Evolutionary conservation across 2,888 invertebrate genomes (phyloP), one percentile per base, ranked within the genome.

Genomic region (Hydriomena furcata): DNA sequence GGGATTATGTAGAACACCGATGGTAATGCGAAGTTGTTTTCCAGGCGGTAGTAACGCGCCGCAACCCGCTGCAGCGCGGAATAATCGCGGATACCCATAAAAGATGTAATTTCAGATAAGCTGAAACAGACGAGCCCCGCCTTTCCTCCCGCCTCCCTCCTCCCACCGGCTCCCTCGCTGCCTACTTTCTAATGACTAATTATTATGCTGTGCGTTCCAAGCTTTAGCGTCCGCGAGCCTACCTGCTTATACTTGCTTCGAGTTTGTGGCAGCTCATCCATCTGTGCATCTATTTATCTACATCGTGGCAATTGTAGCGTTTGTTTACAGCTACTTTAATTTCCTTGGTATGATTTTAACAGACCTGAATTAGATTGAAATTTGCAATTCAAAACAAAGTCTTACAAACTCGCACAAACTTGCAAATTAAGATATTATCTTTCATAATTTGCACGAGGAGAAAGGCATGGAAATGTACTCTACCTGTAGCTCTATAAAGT

Each of bases 31-130:
- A 73, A 78, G 82, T 84, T 84, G 85, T 90, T 85, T 86, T 81
- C 84, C 79, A 77, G 73, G 82, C 83, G 76, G 82, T 75, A 82
- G 71, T 84, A 85, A 83, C 84, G 86, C 82, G 84, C 86, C 83
- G 79, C 87, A 84, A 84, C 85, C 75, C 83, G 82, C 86, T 88
- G 88, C 88, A 87, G 85, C 87, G 86, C 87, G 84, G 89, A 88
- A 90, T 89, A 88, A 90, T 90, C 90, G 88, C 89, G 83, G 88
- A 86, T 90, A 85, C 86, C 88, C 90, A 89, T 90, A 90, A 90
- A 89, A 90, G 90, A 90, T 90, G 90, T 90, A 90, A 90, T 90
- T 90, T 90, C 88, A 90, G 90, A 90, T 90, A 89, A 89, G 86
- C 89, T 88, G 88, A 89, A 90, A 90, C 86, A 88, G 89, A 88